Percentiles rank a stretch among this genome's conserved stretches.
phyloP scores from a whole-genome alignment of 64 coral and sea anemone genomes.

The Montipora foliosa region DNA sequence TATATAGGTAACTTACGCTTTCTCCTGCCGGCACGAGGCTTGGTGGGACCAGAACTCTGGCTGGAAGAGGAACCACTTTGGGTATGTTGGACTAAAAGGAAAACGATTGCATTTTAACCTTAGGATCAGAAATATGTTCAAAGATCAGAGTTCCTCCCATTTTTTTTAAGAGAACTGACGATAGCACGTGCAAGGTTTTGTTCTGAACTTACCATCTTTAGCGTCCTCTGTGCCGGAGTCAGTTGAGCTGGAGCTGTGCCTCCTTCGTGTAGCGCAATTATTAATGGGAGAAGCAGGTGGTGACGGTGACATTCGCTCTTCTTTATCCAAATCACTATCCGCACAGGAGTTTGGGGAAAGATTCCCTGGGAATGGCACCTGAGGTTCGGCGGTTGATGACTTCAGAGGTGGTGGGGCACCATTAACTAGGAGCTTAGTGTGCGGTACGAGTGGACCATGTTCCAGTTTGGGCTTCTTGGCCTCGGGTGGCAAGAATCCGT shows the following conservation, averaged over 20 bases:
- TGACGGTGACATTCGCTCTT: constrained; percentile 32
- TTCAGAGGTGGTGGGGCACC: constrained; percentile 24
- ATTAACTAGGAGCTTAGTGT: background rate
- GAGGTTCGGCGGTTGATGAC: constrained; percentile 3
- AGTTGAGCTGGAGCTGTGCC: constrained; percentile 71
- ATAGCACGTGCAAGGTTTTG: too few species aligned
- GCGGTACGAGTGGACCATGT: background rate
- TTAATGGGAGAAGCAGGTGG: background rate
- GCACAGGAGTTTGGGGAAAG: constrained; percentile 29
- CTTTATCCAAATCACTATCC: constrained; percentile 33
- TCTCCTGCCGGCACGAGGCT: constrained; percentile 37
- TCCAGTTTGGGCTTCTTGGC: constrained; percentile 27
- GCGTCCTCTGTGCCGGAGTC: constrained; percentile 73
- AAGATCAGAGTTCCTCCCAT: too few species aligned
- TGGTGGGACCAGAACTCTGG: constrained; percentile 5
- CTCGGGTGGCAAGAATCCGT: constrained; percentile 19
- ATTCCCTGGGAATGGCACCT: constrained; percentile 21
- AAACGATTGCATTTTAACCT: too few species aligned
- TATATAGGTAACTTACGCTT: constrained; percentile 20
- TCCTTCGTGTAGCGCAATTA: background rate
- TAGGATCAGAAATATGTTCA: too few species aligned
- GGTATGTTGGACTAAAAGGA: too few species aligned
- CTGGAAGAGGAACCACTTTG: constrained; percentile 4
- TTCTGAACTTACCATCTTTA: constrained; percentile 46
- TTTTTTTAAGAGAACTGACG: too few species aligned